Evolutionary conservation across 2,797 vertebrate species (phyloP).

Genomic region (Chaetophractus vellerosus): DNA sequence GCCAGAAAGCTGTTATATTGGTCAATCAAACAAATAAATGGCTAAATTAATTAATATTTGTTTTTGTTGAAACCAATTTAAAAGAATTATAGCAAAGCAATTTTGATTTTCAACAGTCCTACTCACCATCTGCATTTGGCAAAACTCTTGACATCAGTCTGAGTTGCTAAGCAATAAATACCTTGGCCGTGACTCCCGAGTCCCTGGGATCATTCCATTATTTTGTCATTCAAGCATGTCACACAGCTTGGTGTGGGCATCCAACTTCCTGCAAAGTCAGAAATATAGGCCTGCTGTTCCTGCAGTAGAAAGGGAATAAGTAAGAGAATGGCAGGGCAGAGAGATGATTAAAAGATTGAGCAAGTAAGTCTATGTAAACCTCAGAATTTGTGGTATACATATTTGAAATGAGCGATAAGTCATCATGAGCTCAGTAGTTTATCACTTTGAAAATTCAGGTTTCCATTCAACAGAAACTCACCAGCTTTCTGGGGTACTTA

Average conservation of each 20-base stretch:
- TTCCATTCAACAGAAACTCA: slow-evolving; percentile 20
- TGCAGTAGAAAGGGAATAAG: slow-evolving; percentile 71
- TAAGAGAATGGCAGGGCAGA: slow-evolving; percentile 70
- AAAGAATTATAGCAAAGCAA: slow-evolving; percentile 85
- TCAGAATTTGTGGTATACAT: not conserved
- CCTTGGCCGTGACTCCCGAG: slow-evolving; percentile 84
- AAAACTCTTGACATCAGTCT: slow-evolving; percentile 88
- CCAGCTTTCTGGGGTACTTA: not conserved
- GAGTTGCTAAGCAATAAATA: slow-evolving; percentile 90
- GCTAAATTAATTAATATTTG: slow-evolving; percentile 69
- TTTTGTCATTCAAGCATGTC: slow-evolving; percentile 88
- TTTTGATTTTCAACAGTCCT: slow-evolving; percentile 89
- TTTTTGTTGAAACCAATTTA: slow-evolving; percentile 83
- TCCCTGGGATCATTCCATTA: slow-evolving; percentile 84
- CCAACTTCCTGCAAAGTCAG: slow-evolving; percentile 49
- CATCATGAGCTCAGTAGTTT: not conserved
- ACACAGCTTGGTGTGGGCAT: slow-evolving; percentile 73
- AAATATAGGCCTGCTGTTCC: slow-evolving; percentile 70
- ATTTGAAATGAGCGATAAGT: slow-evolving; percentile 61
- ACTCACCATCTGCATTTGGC: slow-evolving; percentile 90
- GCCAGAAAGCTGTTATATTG: slow-evolving; percentile 58
- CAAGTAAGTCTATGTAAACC: not conserved
- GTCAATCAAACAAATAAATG: slow-evolving; percentile 70
- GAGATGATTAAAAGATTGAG: slow-evolving; percentile 54
- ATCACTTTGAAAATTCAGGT: slow-evolving; percentile 37